A percentile compares a stretch with the other conserved stretches of the same genome.
phyloP scores from a whole-genome alignment of 2,888 invertebrate genomes.

The Cheilosia urbana region DNA sequence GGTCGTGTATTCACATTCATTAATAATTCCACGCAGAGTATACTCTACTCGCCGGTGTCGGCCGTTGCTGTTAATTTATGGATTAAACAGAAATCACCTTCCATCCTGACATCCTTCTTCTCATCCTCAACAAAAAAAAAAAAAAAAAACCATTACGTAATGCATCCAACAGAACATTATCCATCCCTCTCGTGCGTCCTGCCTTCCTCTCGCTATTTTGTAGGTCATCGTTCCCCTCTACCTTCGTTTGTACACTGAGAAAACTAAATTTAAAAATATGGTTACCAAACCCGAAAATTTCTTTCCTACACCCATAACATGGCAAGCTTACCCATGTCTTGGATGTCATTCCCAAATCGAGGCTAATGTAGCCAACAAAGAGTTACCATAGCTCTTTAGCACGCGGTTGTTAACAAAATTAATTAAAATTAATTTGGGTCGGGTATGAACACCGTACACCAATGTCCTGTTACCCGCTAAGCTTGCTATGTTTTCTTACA shows the following conservation, averaged over 20 bases:
- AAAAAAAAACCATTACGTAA: conserved; percentile 23
- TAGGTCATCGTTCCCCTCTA: conserved; percentile 52
- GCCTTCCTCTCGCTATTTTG: conserved; percentile 34
- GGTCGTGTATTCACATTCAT: conserved; percentile 43
- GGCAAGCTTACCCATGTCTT: no score
- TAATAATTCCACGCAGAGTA: conserved; percentile 69
- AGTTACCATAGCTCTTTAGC: no score
- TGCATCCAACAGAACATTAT: conserved; percentile 5
- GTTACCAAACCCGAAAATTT: no score
- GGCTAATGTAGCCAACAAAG: no score
- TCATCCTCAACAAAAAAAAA: neutral
- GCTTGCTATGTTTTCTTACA: no score
- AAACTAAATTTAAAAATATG: no score
- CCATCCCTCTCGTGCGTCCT: neutral
- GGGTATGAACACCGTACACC: no score
- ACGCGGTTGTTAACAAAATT: no score
- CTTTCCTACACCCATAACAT: no score
- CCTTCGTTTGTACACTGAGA: conserved; percentile 21
- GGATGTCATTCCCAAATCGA: no score
- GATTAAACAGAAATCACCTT: conserved; percentile 70
- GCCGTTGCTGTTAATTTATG: conserved; percentile 66
- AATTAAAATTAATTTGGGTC: no score
- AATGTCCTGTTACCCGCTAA: no score
- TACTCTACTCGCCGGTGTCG: conserved; percentile 57
- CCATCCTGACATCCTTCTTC: conserved; percentile 36